A percentile compares a stretch with the other conserved stretches of the same genome.
These are phyloP conservation scores for Ictalurus punctatus DNA, from an alignment of 2,113 vertebrate species.

Conservation along the genomic window DNA sequence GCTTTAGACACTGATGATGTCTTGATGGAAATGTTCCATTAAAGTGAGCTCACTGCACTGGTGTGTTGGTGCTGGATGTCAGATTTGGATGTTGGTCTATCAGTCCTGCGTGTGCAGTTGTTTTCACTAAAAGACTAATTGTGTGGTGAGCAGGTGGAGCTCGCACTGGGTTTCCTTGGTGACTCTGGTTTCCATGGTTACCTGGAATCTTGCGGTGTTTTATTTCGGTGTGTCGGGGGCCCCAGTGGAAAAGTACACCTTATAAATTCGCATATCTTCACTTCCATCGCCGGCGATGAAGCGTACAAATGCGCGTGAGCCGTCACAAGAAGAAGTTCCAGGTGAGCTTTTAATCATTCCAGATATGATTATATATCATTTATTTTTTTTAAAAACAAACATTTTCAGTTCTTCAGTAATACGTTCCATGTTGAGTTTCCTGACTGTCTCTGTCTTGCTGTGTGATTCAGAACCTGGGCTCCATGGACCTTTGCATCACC, in stretches of 20 bases:
- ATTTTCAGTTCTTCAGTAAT: background rate
- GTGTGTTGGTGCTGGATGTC: background rate
- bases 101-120: background rate
- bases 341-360: background rate
- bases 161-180: conserved; percentile 12
- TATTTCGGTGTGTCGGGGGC: background rate
- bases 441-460: conserved; percentile 45
- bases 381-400: background rate
- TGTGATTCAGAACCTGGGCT: conserved; percentile 4
- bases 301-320: background rate
- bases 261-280: conserved; percentile 33
- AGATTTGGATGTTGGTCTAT: background rate
- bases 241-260: conserved; percentile 6
- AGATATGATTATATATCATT: background rate
- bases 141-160: conserved; percentile 20
- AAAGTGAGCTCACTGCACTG: background rate
- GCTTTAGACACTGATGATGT: no score
- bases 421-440: background rate
- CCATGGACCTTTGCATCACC: conserved; percentile 76
- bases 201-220: conserved; percentile 25
- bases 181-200: conserved; percentile 38
- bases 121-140: conserved; percentile 21
- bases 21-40: background rate
- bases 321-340: background rate
- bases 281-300: background rate